Evolutionary conservation across 2,113 vertebrate species (phyloP), one percentile per base, ranked within the genome.

Genomic region (rat (Rattus norvegicus)): DNA sequence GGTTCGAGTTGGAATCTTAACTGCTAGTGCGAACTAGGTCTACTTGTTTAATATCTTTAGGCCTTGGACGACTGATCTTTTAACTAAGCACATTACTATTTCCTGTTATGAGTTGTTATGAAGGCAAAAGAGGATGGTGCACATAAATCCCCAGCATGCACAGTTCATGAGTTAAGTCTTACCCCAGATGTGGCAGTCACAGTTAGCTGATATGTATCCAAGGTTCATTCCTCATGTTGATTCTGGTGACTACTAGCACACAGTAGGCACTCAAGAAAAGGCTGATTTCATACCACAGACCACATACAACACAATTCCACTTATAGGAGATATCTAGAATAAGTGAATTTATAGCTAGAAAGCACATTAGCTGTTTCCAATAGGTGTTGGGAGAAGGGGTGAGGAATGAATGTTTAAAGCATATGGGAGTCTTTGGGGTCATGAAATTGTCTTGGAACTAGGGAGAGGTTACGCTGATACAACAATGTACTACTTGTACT

Each of bases 291-390:
- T 12, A 90, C 59, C 65, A 81, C 81, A 92, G 86, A 67, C 52
- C 47, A 77, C 79, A 39, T 72, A 84, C 28, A 61, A 20, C 33
- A n/a, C 52, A 36, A 79, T 61, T 92, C 8, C 75, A 56, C 54
- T 95, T 96, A 30, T 5, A 80, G n/a, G 88, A 92, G 91, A 84
- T 52, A 65, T 39, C 69, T 54, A 94, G 77, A 96, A 61, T 19
- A 96, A 76, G 63, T 47, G 93, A 96, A 84, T 93, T 80, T 54
- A 75, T 39, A 88, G 30, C 73, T n/a, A 75, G 79, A 97, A 67
- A 86, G 81, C 8, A 90, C 56, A 97, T 52, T 79, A 36, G 70
- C 67, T 79, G 75, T 73, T 97, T 70, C 59, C 47, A 65, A 39
- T 65, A 54, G 47, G 47, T 75, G 26, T 59, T 33, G 39, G 39